Conservation (phyloP, 1,140 invertebrate species). For the Himalopsyche phryganea region DNA sequence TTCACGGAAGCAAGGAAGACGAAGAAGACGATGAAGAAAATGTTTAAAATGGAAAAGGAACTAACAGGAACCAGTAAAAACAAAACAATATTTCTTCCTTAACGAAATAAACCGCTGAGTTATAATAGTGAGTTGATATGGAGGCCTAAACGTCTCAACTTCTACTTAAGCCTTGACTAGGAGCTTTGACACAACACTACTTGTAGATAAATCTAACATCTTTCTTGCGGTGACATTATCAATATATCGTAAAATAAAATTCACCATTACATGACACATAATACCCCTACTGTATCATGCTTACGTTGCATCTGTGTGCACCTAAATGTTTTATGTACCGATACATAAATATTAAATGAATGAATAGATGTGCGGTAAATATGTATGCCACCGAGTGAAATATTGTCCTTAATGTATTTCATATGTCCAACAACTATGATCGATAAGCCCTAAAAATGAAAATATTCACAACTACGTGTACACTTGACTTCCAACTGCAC, state of each 20-base stretch:
- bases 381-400: background rate
- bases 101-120: too few relatives aligned
- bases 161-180: too few relatives aligned
- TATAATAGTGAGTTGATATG: too few relatives aligned
- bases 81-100: too few relatives aligned
- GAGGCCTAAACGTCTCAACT: too few relatives aligned
- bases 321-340: background rate
- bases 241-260: background rate
- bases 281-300: too few relatives aligned
- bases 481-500: background rate
- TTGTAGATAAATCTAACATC: background rate
- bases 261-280: background rate
- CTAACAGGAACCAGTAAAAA: too few relatives aligned
- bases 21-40: conserved; percentile 24
- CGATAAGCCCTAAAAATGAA: too few relatives aligned
- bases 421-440: too few relatives aligned
- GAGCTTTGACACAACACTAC: too few relatives aligned
- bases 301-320: background rate
- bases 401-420: too few relatives aligned
- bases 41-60: conserved; percentile 5
- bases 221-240: background rate
- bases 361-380: background rate
- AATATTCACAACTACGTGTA: too few relatives aligned
- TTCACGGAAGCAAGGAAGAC: background rate
- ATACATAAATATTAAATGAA: background rate